Evolutionary conservation across 2,797 vertebrate genomes (phyloP), one percentile per base, ranked within the genome.

Genomic region (Melanotaenia trifasciata): DNA sequence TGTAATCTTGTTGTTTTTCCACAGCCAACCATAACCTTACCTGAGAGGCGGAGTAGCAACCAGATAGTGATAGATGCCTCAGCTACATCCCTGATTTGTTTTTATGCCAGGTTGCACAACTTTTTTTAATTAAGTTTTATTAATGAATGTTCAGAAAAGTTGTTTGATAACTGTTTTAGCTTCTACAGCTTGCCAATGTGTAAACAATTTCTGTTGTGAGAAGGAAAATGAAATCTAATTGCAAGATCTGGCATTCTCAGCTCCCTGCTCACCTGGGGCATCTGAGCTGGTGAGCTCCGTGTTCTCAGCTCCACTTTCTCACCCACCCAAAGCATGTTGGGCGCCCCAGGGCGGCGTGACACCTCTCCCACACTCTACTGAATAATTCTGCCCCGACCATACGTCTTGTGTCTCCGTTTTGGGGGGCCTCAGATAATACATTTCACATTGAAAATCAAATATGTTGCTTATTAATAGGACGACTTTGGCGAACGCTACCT

Each of bases 401-500:
- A 84, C 83, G 56, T 82, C 86, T 89, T 74, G 60, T 66, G 74
- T 80, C 77, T 82, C 68, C 63, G 78, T 72, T 80, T 82, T 64
- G 20, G 56, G 38, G 76, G 84, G 82, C 74, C 83, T 70, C 80
- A 89, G 89, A 93, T 85, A 77, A 91, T 47, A 83, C 43, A 36
- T 76, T 87, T 87, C 79, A 65, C 80, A 85, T 87, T 70, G 87
- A 89, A 94, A 94, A 93, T 92, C 93, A 95, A 95, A 95, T 94
- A 94, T 94, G 93, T 94, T 94, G 92, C 92, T 95, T 95, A 94
- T 94, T 94, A 94, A 95, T 93, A 93, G 93, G 87, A 69, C 72
- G 78, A 89, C 81, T 92, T 93, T 92, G 93, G 91, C 71, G 88
- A 93, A 89, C 82, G 70, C 79, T 93, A 94, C 94, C 94, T 92